A percentile compares a stretch with the other conserved stretches of the same genome.
These are phyloP conservation scores for Lochmaea capreae DNA, from an alignment of 2,888 invertebrate genomes.

Conservation along the genomic window DNA sequence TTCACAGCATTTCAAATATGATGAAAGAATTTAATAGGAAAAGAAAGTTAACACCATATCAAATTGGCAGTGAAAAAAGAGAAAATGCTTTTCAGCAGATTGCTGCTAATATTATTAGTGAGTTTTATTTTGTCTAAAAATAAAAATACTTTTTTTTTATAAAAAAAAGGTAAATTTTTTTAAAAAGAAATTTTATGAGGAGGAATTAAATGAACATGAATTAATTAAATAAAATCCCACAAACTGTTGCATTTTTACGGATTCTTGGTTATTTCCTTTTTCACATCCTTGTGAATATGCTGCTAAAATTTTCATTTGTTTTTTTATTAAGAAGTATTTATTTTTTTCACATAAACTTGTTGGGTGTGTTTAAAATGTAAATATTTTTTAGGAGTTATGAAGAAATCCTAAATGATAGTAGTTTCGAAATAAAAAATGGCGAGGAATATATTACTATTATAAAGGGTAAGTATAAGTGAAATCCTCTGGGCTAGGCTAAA, in stretches of 20 bases:
- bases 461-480: no score
- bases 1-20: not conserved
- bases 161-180: no score
- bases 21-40: not conserved
- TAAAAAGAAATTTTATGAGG: not conserved
- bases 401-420: no score
- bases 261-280: not conserved
- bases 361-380: no score
- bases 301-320: not conserved
- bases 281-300: not conserved
- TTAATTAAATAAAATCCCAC: conserved; percentile 1
- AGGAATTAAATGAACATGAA: not conserved
- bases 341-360: no score
- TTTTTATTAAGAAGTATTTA: no score
- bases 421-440: no score
- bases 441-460: no score
- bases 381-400: conserved; percentile 4
- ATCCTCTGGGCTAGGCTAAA: no score
- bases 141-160: not conserved
- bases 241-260: not conserved
- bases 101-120: no score
- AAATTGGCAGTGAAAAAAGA: conserved; percentile 4
- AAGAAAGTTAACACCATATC: conserved; percentile 4
- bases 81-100: not conserved
- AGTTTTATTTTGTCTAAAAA: not conserved